These are phyloP conservation scores for Leptosomus discolor DNA, from an alignment of 2,113 vertebrate species.

Conservation along the genomic window DNA sequence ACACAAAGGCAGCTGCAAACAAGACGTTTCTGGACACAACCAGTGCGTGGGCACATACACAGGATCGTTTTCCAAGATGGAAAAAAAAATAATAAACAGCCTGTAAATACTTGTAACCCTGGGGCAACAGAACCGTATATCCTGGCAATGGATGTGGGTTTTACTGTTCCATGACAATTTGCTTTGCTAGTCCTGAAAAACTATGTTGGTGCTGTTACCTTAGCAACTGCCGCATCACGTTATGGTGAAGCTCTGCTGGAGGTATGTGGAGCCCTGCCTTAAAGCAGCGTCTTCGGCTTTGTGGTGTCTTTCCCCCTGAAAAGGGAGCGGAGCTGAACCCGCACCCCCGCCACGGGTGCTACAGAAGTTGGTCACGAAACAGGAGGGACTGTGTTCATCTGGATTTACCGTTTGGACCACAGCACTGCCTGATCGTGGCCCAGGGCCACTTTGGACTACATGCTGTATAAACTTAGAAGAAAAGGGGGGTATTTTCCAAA, in stretches of 20 bases:
- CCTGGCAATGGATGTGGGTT: neutral
- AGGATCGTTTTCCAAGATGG: neutral
- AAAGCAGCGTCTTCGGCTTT: neutral
- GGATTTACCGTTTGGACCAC: neutral
- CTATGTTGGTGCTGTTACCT: slow-evolving; percentile 39
- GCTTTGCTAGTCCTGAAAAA: neutral
- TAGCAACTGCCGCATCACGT: slow-evolving; percentile 37
- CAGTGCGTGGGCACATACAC: neutral
- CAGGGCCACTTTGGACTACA: neutral
- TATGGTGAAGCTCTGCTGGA: neutral
- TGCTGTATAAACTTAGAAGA: neutral
- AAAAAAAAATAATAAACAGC: neutral
- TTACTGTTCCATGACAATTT: neutral
- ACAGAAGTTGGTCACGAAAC: neutral
- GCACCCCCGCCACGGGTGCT: neutral
- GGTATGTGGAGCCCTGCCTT: neutral
- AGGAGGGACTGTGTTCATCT: neutral
- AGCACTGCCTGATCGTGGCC: neutral
- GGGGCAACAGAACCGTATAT: neutral
- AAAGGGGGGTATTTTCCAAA: neutral
- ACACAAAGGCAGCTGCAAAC: neutral
- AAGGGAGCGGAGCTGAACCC: neutral
- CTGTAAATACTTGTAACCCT: neutral
- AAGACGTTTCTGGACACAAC: neutral
- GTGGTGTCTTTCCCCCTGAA: neutral